These are phyloP conservation scores for Synodontis membranacea DNA, from an alignment of 2,113 vertebrate species.

Conservation along the genomic window DNA sequence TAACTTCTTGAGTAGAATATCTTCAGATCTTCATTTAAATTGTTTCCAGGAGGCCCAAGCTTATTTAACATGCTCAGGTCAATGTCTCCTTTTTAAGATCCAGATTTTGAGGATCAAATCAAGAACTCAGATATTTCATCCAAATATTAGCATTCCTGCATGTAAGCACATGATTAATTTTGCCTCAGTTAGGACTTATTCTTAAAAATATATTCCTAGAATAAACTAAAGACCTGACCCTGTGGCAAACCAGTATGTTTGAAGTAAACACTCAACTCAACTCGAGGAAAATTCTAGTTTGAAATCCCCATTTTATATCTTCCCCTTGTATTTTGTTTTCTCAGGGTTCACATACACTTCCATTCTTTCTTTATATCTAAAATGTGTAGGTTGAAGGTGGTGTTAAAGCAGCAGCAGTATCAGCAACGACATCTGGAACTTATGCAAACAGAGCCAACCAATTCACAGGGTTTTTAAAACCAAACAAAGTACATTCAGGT, in stretches of 20 bases:
- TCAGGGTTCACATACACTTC: not conserved
- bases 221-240: not conserved
- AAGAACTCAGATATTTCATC: not conserved
- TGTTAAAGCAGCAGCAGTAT: not conserved
- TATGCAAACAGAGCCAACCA: not conserved
- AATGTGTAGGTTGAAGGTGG: not conserved
- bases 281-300: not conserved
- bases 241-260: not conserved
- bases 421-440: not conserved
- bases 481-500: not conserved
- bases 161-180: not conserved
- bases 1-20: not conserved
- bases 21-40: not conserved
- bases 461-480: not conserved
- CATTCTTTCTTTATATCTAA: too few species aligned
- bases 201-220: not conserved
- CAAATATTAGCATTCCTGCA: not conserved
- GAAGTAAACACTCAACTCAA: not conserved
- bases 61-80: not conserved
- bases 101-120: not conserved
- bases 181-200: not conserved
- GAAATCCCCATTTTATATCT: not conserved
- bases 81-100: not conserved
- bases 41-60: not conserved
- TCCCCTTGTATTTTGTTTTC: not conserved